Evolutionary conservation across 2,113 vertebrate species (phyloP).

Genomic region (Protomyctophum bolini): DNA sequence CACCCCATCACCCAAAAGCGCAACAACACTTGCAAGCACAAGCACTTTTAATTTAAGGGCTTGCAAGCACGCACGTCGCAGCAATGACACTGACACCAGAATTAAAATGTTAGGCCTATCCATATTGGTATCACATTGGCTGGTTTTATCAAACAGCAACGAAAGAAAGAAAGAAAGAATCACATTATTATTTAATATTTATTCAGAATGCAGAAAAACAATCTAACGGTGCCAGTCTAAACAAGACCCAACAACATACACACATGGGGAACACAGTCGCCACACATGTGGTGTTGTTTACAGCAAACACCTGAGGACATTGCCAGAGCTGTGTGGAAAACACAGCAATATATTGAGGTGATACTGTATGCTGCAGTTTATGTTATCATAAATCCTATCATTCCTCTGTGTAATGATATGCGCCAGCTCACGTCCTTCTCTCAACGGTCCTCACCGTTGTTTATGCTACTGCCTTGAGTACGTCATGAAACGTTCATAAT

Average conservation of each 20-base stretch:
- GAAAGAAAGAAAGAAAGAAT: no score
- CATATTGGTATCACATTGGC: no score
- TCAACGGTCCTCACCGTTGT: not conserved
- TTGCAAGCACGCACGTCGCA: no score
- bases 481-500: not conserved
- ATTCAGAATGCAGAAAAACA: no score
- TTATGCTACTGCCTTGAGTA: not conserved
- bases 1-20: not conserved
- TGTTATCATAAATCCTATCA: constrained; percentile 16
- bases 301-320: not conserved
- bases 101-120: no score
- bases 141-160: no score
- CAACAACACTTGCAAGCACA: no score
- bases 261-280: not conserved
- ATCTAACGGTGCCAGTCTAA: not conserved
- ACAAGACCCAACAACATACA: not conserved
- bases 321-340: not conserved
- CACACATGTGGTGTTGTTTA: constrained; percentile 10
- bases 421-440: not conserved
- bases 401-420: not conserved
- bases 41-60: no score
- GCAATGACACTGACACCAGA: no score
- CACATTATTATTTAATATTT: no score
- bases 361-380: not conserved
- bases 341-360: not conserved